phyloP scores from a whole-genome alignment of 2,797 vertebrate species.

The Eurystomus glaucurus region DNA sequence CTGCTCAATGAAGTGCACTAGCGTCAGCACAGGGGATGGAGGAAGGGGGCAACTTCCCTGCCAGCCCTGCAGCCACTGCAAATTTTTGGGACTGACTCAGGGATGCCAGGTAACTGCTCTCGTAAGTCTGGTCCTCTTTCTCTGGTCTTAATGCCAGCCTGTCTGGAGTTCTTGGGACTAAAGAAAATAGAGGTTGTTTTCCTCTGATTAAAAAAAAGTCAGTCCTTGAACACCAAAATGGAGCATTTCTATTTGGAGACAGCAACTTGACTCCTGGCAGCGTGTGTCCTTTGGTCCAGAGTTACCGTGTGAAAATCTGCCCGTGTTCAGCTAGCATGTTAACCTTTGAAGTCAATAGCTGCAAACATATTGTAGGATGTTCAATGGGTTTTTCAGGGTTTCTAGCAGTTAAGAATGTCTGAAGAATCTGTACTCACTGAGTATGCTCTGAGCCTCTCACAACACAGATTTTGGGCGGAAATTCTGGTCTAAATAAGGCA shows the following conservation, averaged over 20 bases:
- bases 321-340: neutral
- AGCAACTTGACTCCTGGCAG: neutral
- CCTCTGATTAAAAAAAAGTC: neutral
- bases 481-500: neutral
- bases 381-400: neutral
- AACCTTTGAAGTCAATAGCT: constrained; percentile 15
- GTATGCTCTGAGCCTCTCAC: neutral
- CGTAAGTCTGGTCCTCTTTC: neutral
- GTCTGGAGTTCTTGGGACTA: neutral
- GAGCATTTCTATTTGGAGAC: neutral
- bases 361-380: neutral
- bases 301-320: neutral
- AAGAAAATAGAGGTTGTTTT: neutral
- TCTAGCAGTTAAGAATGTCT: neutral
- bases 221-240: neutral
- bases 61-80: neutral
- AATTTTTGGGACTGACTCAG: neutral
- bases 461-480: neutral
- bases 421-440: neutral
- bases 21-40: neutral
- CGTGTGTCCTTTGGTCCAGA: neutral
- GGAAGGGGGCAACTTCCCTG: neutral
- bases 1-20: neutral
- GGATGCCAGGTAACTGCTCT: neutral
- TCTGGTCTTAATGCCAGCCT: neutral